Evolutionary conservation across 1,140 invertebrate genomes (phyloP), one percentile per base, ranked within the genome.

Genomic region (Trichogramma pretiosum): DNA sequence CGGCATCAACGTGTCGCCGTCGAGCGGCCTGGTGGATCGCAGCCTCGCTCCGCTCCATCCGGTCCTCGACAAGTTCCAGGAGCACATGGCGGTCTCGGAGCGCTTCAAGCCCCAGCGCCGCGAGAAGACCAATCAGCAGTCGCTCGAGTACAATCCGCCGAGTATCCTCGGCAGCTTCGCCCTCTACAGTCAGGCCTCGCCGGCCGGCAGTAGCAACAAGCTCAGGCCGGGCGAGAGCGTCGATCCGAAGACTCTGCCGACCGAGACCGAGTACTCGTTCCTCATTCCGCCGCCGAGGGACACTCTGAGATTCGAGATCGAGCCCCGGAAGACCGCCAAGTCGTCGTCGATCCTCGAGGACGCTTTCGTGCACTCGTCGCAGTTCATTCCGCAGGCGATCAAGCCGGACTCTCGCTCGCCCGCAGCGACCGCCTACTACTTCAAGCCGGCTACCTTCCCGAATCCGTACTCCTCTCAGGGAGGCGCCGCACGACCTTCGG

Each of bases 91-190:
- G 0, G 24, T 50, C 0, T 63, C 68, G 5, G 63, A 69, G 14
- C 61, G 65, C 11, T 23, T 61, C 7, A 65, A 63, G 21, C 40
- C 64, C 0, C 58, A 60, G 11, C 49, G 58, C 2, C 60, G 63
- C 36, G 44, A 52, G 3, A 65, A 64, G 32, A 5, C n/a, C 13
- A 19, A 26, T 4, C 41, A 50, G n/a, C 37, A 39, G n/a, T 61
- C 57, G 5, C 30, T 65, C 13, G 67, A 71, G 5, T 68, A 62
- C 49, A 64, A 13, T 47, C 72, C 72, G 0, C 65, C 72, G 0
- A 69, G 63, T 40, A 71, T 76, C 40, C 52, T 75, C 5, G 73
- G 70, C 3, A 72, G 68, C 18, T 73, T 74, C 34, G 66, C 61
- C 16, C 57, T 67, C 0, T 70, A 73, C 19, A 65, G 70, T 1